Evolutionary conservation across 2,113 vertebrate genomes (phyloP).

Genomic region (Puntigrus tetrazona): DNA sequence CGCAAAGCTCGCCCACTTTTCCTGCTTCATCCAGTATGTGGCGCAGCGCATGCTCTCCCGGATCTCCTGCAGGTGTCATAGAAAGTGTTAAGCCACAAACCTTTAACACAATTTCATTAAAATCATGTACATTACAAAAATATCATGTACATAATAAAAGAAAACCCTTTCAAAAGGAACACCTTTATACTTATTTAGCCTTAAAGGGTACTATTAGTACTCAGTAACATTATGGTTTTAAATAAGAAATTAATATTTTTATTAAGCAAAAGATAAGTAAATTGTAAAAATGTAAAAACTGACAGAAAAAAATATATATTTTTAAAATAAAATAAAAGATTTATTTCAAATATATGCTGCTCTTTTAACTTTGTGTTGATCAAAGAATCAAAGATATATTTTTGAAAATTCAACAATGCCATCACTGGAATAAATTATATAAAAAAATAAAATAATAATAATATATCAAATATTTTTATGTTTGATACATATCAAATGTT

Average conservation of each 20-base stretch:
- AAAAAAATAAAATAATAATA: neutral
- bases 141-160: neutral
- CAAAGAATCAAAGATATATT: neutral
- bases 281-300: neutral
- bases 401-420: neutral
- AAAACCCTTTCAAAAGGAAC: neutral
- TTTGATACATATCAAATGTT: neutral
- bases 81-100: neutral
- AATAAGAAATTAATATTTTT: neutral
- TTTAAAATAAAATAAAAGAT: neutral
- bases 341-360: neutral
- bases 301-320: neutral
- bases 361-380: neutral
- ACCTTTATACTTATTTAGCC: neutral
- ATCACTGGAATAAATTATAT: neutral
- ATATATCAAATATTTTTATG: neutral
- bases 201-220: neutral
- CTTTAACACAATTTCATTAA: neutral
- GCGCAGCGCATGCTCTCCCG: constrained; percentile 89
- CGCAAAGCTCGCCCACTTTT: constrained; percentile 95
- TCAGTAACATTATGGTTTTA: neutral
- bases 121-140: neutral
- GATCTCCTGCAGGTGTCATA: constrained; percentile 78
- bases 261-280: neutral
- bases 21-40: constrained; percentile 95